These are phyloP conservation scores for Telenomus remus DNA, from an alignment of 1,140 invertebrate genomes.

Conservation along the genomic window DNA sequence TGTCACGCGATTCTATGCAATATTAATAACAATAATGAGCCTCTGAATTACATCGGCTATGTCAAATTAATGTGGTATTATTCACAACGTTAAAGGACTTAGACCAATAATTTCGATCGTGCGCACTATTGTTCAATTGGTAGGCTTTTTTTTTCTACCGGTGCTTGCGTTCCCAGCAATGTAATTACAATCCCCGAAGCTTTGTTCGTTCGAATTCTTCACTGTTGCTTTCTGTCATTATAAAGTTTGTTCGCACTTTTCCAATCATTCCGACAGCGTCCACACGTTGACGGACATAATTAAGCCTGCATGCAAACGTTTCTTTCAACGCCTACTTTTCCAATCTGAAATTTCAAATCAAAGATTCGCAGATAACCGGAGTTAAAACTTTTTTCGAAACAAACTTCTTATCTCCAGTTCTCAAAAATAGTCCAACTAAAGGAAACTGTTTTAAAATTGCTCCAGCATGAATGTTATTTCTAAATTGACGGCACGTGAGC, in stretches of 20 bases:
- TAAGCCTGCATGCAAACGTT: background rate
- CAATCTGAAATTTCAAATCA: no score
- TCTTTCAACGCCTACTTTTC: no score
- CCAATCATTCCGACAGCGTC: background rate
- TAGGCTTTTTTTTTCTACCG: constrained; percentile 25
- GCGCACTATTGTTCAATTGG: constrained; percentile 47
- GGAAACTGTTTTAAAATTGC: no score
- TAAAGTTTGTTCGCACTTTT: constrained; percentile 13
- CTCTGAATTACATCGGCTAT: constrained; percentile 38
- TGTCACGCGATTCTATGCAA: constrained; percentile 58
- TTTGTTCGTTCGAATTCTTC: background rate
- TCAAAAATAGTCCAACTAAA: no score
- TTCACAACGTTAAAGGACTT: constrained; percentile 48
- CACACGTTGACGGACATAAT: background rate
- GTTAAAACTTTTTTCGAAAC: no score
- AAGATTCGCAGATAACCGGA: no score
- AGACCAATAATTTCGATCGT: constrained; percentile 53
- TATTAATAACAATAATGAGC: constrained; percentile 58
- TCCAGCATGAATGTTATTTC: no score
- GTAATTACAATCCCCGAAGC: constrained; percentile 23
- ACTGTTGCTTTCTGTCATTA: constrained; percentile 18
- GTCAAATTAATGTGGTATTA: constrained; percentile 57
- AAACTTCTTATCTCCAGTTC: no score
- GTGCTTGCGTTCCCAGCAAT: constrained; percentile 46
- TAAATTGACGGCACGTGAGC: no score